Evolutionary conservation across 2,113 vertebrate genomes (phyloP), one percentile per base, ranked within the genome.

Genomic region (Panurus biarmicus): DNA sequence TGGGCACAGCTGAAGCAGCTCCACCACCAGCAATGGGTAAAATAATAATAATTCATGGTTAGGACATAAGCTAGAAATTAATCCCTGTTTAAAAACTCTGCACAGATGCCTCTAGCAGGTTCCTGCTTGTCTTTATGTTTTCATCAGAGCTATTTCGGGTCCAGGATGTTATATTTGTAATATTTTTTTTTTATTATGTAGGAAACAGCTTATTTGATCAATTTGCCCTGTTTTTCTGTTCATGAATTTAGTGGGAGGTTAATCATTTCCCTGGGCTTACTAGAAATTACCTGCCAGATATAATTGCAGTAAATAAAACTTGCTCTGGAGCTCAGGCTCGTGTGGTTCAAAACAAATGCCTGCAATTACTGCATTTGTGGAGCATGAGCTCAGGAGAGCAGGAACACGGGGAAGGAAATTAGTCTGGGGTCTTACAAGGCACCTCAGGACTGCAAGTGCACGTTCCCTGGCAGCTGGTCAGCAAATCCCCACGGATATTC

Each of bases 241-340:
- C 33, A 50, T 79, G 89, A 89, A 91, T 95, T 89, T 65, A 86
- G 84, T 33, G 57, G 87, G 86, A 90, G 60, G 38, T 91, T 96
- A 85, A 91, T 76, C 35, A 82, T 91, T 85, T 95, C 65, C 91
- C 85, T 42, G 73, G 70, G 29, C 47, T 94, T 87, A 85, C 69
- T 73, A 93, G 95, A 89, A 95, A 96, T 93, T 94, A 95, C 89
- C 89, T 95, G 93, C 87, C 89, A 96, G 89, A 73, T 70, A 48
- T 95, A 96, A 96, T 60, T 91, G 87, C 85, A 89, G 93, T 95
- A 89, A 96, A 96, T 91, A 96, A 95, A 94, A 76, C 71, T 82
- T 25, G 36, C 78, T 88, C 71, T 38, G 80, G 70, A 96, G 94
- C 93, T 77, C 80, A 42, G 84, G 80, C 92, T 91, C 6, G 60